A percentile compares a stretch with the other conserved stretches of the same genome.
These are phyloP conservation scores for Saccostrea echinata DNA, from an alignment of 1,140 invertebrate genomes.

Conservation along the genomic window DNA sequence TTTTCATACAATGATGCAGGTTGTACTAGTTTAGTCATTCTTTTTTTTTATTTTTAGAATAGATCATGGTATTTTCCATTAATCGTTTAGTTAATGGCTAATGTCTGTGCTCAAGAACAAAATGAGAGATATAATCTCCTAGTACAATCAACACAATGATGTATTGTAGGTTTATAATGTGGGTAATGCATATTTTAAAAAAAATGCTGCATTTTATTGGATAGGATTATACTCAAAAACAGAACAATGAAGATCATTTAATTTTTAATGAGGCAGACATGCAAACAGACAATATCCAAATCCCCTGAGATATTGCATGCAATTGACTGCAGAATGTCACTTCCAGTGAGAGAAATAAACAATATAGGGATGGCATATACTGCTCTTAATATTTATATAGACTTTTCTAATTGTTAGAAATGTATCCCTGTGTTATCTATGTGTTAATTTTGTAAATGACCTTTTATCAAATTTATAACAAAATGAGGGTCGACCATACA, in stretches of 20 bases:
- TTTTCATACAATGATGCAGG: no score
- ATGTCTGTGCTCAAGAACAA: no score
- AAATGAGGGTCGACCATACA: no score
- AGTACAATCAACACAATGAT: neutral
- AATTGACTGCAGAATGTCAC: neutral
- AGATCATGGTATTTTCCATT: no score
- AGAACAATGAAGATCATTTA: neutral
- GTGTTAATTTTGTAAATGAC: neutral
- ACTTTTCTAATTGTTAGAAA: neutral
- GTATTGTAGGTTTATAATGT: neutral
- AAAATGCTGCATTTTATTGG: neutral
- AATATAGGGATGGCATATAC: neutral
- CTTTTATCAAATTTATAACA: neutral
- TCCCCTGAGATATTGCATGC: neutral
- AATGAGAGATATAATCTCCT: neutral
- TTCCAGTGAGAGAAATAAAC: neutral
- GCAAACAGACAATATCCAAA: neutral
- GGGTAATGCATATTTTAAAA: neutral
- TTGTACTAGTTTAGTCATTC: no score
- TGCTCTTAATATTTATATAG: neutral
- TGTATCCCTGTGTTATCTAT: neutral
- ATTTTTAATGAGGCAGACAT: neutral
- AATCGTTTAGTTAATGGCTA: no score
- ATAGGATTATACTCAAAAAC: neutral
- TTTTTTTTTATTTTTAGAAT: no score